Conservation (phyloP, 2,113 vertebrate genomes). For the Dicrurus megarhynchus region DNA sequence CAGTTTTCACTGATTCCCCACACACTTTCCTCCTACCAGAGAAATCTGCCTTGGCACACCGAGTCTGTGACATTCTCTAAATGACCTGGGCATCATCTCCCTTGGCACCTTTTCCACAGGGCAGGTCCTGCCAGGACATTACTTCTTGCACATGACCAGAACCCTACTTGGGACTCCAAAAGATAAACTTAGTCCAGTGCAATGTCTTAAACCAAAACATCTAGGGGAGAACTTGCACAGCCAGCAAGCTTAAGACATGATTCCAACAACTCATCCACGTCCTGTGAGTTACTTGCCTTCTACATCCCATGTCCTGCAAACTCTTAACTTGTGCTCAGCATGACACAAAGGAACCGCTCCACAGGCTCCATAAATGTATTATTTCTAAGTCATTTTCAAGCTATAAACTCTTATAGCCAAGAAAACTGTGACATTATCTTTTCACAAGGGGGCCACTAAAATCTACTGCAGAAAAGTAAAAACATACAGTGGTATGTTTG, state of each 20-base stretch:
- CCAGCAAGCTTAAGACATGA: neutral
- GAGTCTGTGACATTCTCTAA: neutral
- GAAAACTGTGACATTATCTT: neutral
- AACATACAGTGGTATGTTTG: neutral
- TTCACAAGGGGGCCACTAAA: neutral
- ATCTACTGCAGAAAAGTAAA: neutral
- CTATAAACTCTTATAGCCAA: neutral
- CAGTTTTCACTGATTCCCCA: neutral
- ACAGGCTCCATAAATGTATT: neutral
- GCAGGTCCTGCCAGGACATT: neutral
- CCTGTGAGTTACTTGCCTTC: neutral
- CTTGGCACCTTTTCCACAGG: neutral
- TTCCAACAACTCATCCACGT: fast-evolving
- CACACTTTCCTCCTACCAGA: neutral
- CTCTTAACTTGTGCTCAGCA: neutral
- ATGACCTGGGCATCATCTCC: fast-evolving
- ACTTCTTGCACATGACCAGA: neutral
- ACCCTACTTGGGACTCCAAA: neutral
- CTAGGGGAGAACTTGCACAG: neutral
- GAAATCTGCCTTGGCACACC: neutral
- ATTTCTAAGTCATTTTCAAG: neutral
- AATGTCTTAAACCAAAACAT: neutral
- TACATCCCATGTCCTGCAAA: neutral
- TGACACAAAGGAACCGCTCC: neutral
- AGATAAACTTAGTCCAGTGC: neutral